Percentiles rank a stretch among this genome's conserved stretches.
These are phyloP conservation scores for Caretta caretta DNA, from an alignment of 2,113 vertebrate genomes.

Conservation along the genomic window DNA sequence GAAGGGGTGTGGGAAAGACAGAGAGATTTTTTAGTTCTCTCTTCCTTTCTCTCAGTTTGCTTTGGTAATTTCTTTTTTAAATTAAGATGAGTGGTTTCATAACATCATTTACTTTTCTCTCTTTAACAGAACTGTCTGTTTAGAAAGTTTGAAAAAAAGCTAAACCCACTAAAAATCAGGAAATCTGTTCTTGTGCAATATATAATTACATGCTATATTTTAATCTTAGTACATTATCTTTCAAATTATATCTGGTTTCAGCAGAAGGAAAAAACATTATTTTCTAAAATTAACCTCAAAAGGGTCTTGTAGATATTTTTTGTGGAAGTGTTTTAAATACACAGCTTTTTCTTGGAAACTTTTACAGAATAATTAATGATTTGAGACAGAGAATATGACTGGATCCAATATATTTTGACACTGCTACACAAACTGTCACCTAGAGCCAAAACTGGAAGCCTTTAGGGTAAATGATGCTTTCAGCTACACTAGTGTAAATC, in stretches of 20 bases:
- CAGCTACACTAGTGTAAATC: constrained; percentile 24
- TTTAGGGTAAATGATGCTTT: neutral
- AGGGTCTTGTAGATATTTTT: constrained; percentile 51
- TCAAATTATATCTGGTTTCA: constrained; percentile 66
- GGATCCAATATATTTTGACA: constrained; percentile 56
- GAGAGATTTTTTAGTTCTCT: neutral
- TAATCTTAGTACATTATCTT: constrained; percentile 53
- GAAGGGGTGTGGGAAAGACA: neutral
- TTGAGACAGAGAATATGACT: constrained; percentile 48
- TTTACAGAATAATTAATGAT: constrained; percentile 48
- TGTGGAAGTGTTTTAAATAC: constrained; percentile 1
- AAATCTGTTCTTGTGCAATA: constrained; percentile 39
- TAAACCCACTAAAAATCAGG: constrained; percentile 38
- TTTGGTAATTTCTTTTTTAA: neutral
- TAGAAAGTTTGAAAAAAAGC: constrained; percentile 55
- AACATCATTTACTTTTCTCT: constrained; percentile 65
- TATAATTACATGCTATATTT: constrained; percentile 57
- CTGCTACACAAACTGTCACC: constrained; percentile 26
- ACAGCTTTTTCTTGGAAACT: constrained; percentile 40
- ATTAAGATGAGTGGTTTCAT: constrained; percentile 27
- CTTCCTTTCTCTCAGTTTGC: neutral
- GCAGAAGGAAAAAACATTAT: constrained; percentile 18
- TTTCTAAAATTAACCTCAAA: constrained; percentile 65
- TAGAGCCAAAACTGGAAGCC: constrained; percentile 37
- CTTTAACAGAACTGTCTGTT: constrained; percentile 66